Evolutionary conservation across 2,113 vertebrate species (phyloP), one percentile per base, ranked within the genome.

Genomic region (Eclectus roratus): DNA sequence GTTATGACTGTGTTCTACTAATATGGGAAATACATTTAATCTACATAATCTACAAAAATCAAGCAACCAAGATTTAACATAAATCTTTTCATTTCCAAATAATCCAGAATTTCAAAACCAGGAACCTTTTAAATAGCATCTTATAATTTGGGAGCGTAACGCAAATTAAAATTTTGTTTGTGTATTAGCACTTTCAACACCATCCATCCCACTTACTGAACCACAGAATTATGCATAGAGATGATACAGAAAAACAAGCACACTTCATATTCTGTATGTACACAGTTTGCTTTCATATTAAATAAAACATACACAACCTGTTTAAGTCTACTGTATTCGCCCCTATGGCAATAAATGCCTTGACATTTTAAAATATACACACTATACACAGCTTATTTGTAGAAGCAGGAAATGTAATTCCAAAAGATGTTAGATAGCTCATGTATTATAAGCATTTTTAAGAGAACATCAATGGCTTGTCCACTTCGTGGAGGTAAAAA

Each of bases 391-490:
- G 29, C 73, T 15, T 28, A 29, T 53, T 90, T 78, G 71, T 31
- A 50, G 50, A 43, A 94, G 58, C 6, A 76, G 53, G 27, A 73
- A 79, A 95, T 41, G 28, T 13, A 63, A 76, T 63, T 64, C 43
- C 21, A 61, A 46, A 66, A 91, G 58, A 37, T 37, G 69, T 63
- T 31, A 60, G 28, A 23, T 78, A 81, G 85, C 90, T 56, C 18
- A 85, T 33, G 46, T 76, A 80, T 91, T 80, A 64, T 88, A 92
- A 96, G 83, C 15, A 56, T 56, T 94, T 89, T 94, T 84, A 94
- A 56, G 64, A 96, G 77, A 94, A 80, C 28, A 87, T 80, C 86
- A 97, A 93, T 29, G 80, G n/a, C 27, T 90, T 84, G 73, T 87
- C 88, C 85, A 93, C 69, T 94, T 44, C 2, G 13, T 24, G 35